These are phyloP conservation scores for Momotus momota DNA, from an alignment of 2,797 vertebrate species.

Conservation along the genomic window DNA sequence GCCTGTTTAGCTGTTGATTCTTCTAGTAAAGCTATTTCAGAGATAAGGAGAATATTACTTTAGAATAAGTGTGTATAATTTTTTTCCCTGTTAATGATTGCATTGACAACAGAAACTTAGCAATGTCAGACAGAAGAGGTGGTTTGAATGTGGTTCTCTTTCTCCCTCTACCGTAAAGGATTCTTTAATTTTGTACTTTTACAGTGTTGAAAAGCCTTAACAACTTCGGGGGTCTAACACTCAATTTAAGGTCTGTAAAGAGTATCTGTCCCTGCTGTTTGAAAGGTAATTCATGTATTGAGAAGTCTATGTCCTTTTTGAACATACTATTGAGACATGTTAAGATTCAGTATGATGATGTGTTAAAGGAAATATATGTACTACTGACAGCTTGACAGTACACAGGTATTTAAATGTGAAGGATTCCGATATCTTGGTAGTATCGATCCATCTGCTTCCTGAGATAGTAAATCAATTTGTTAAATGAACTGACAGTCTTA, in stretches of 20 bases:
- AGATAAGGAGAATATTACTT: background rate
- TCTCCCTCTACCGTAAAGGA: background rate
- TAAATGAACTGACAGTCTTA: background rate
- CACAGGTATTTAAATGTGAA: background rate
- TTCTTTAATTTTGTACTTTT: background rate
- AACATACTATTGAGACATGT: background rate
- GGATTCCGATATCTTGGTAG: background rate
- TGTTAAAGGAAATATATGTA: background rate
- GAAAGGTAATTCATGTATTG: background rate
- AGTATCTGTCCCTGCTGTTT: background rate
- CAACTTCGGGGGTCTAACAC: background rate
- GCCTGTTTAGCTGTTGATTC: background rate
- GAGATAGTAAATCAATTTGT: background rate
- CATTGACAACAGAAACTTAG: background rate
- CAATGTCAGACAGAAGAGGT: background rate
- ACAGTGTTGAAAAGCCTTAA: background rate
- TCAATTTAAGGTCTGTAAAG: background rate
- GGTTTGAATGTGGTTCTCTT: background rate
- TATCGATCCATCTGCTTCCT: background rate
- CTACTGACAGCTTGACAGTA: background rate
- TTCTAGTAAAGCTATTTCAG: background rate
- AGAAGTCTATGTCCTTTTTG: background rate
- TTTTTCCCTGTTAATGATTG: background rate
- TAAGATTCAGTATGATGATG: background rate
- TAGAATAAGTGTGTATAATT: background rate